phyloP scores from a whole-genome alignment of 2,888 invertebrate species.

The Corbicula japonica region DNA sequence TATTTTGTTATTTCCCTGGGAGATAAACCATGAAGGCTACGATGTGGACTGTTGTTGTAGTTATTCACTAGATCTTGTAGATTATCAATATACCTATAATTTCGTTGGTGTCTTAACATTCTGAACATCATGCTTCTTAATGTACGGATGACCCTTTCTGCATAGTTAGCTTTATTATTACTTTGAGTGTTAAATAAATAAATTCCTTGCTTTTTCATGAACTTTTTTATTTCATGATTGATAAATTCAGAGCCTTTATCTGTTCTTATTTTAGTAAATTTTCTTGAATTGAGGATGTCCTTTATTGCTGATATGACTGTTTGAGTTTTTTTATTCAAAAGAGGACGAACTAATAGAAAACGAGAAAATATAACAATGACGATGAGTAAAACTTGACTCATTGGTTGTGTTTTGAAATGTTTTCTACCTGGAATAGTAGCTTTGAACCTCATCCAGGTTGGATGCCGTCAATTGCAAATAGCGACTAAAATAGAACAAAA shows the following conservation, averaged over 20 bases:
- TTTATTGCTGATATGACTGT: slow-evolving; percentile 48
- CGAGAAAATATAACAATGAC: slow-evolving; percentile 56
- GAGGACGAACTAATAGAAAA: slow-evolving; percentile 43
- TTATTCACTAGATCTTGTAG: slow-evolving; percentile 40
- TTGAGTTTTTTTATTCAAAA: slow-evolving; percentile 39
- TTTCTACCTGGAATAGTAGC: too few species aligned
- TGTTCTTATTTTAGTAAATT: slow-evolving; percentile 39
- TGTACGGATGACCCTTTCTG: slow-evolving; percentile 44
- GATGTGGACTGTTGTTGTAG: slow-evolving; percentile 39
- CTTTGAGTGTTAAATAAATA: slow-evolving; percentile 48
- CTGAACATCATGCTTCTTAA: slow-evolving; percentile 45
- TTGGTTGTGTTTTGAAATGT: slow-evolving; percentile 39
- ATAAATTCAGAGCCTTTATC: slow-evolving; percentile 51
- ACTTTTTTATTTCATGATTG: slow-evolving; percentile 42
- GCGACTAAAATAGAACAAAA: too few species aligned
- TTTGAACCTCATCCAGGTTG: too few species aligned
- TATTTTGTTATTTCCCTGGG: slow-evolving; percentile 33
- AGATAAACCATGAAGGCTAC: slow-evolving; percentile 34
- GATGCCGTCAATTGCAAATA: too few species aligned
- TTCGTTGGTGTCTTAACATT: slow-evolving; percentile 49
- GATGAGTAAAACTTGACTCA: slow-evolving; percentile 37
- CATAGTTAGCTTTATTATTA: slow-evolving; percentile 41
- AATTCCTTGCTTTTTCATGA: slow-evolving; percentile 43
- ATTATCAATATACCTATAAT: slow-evolving; percentile 55
- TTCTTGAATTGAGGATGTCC: slow-evolving; percentile 28